Evolutionary conservation across 2,113 vertebrate genomes (phyloP).

Genomic region (Saccopteryx bilineata): DNA sequence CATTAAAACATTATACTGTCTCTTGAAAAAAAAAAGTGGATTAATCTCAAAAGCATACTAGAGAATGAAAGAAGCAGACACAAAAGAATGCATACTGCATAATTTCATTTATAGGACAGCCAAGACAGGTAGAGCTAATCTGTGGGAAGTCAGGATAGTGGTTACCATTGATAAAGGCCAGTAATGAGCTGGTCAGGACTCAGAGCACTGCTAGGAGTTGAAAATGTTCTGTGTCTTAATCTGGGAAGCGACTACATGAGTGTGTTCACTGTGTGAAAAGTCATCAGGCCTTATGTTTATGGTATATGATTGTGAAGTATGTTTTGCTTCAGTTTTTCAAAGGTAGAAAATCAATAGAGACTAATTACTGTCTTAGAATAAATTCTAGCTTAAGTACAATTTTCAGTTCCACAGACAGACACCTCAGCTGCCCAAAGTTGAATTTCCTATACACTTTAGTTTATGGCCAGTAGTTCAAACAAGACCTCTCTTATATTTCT

Average conservation of each 20-base stretch:
- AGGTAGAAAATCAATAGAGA: not conserved
- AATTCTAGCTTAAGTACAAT: not conserved
- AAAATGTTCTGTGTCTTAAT: not conserved
- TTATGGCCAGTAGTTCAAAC: not conserved
- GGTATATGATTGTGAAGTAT: not conserved
- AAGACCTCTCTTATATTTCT: not conserved
- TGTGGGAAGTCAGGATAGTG: not conserved
- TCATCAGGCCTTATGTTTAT: not conserved
- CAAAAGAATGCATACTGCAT: not conserved
- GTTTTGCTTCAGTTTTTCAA: not conserved
- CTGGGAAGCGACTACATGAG: not conserved
- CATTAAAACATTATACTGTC: not conserved
- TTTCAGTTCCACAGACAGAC: not conserved
- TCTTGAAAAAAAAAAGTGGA: slow-evolving; percentile 30
- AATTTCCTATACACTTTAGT: not conserved
- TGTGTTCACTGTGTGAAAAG: slow-evolving; percentile 13
- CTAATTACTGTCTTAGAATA: not conserved
- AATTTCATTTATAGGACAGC: not conserved
- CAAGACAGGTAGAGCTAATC: not conserved
- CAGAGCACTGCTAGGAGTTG: not conserved
- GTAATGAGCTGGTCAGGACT: not conserved
- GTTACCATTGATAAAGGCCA: not conserved
- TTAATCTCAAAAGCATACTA: not conserved
- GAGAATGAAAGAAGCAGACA: not conserved
- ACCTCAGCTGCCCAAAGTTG: not conserved